Evolutionary conservation across 2,113 vertebrate genomes (phyloP).

Genomic region (Gnathonemus longibarbis): DNA sequence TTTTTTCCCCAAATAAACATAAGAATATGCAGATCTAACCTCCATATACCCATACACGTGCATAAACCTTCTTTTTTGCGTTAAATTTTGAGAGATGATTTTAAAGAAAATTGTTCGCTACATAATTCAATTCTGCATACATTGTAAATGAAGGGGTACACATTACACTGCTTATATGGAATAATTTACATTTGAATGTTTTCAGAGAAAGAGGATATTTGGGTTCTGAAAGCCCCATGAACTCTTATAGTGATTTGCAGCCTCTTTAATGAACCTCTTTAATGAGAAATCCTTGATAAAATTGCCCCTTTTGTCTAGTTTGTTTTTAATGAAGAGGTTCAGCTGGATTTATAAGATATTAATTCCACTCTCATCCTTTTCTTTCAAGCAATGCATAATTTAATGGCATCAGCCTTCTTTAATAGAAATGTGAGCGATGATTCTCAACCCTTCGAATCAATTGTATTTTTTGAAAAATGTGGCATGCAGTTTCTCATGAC

Average conservation of each 20-base stretch:
- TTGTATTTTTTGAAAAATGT: slow-evolving; percentile 11
- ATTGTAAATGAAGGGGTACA: background rate
- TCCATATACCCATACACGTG: background rate
- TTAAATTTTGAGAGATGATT: background rate
- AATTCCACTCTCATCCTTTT: slow-evolving; percentile 21
- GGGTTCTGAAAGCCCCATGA: background rate
- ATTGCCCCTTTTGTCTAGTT: slow-evolving; percentile 16
- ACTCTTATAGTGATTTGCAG: slow-evolving; percentile 21
- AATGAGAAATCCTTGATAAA: slow-evolving; percentile 20
- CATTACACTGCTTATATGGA: background rate
- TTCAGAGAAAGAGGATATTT: background rate
- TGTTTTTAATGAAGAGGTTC: slow-evolving; percentile 31
- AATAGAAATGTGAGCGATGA: slow-evolving; percentile 24
- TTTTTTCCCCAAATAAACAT: background rate
- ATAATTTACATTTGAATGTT: background rate
- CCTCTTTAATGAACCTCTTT: slow-evolving; percentile 17
- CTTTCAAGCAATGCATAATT: slow-evolving; percentile 26
- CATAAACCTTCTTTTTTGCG: background rate
- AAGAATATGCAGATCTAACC: background rate
- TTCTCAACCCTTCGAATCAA: slow-evolving; percentile 15
- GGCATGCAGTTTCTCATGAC: background rate
- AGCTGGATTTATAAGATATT: slow-evolving; percentile 30
- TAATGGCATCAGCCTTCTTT: slow-evolving; percentile 21
- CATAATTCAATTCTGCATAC: background rate
- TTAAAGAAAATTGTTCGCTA: background rate